Evolutionary conservation across 2,888 invertebrate species (phyloP), one percentile per base, ranked within the genome.

Genomic region (Rambutsinella grinnellia): DNA sequence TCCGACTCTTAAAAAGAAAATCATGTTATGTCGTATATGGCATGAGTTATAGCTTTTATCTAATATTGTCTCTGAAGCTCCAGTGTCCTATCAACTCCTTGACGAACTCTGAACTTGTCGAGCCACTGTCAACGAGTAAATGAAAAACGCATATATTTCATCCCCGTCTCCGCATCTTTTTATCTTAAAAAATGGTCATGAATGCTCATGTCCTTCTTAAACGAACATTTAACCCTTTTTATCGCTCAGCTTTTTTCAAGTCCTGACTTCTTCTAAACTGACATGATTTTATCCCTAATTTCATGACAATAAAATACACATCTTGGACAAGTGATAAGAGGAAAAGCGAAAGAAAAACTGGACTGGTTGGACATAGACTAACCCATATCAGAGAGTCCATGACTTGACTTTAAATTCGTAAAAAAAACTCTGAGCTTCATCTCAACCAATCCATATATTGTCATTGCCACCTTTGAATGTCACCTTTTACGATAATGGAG

Each of bases 31-130:
- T 24, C 61, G 60, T 53, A 46, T 54, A 62, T 66, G 74, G 67
- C 74, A 74, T 74, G 74, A 74, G 61, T 74, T 74, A 74, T 74
- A 74, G 74, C 74, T 61, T 61, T 74, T 74, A 74, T 66, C 47
- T 61, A 61, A 57, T 68, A 53, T 51, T 65, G 36, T 44, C 19
- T 8, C 49, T n/a, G n/a, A n/a, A n/a, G n/a, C n/a, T n/a, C n/a
- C n/a, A n/a, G 36, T 36, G 36, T 36, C 21, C 54, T 66, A 67
- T 65, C 66, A 65, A 67, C 61, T 66, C 56, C 53, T 65, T 72
- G 49, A 63, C 71, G 49, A 74, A 58, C 66, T 28, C 60, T 26
- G 51, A 63, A 46, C 36, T 28, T 61, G 74, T 61, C 62, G 66
- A 61, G 54, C 36, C 21, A 23, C 51, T 66, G 74, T 66, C 74